Percentiles rank a stretch among this genome's conserved stretches.
Conservation (phyloP, 2,113 vertebrate species). For the Beaufortia kweichowensis region DNA sequence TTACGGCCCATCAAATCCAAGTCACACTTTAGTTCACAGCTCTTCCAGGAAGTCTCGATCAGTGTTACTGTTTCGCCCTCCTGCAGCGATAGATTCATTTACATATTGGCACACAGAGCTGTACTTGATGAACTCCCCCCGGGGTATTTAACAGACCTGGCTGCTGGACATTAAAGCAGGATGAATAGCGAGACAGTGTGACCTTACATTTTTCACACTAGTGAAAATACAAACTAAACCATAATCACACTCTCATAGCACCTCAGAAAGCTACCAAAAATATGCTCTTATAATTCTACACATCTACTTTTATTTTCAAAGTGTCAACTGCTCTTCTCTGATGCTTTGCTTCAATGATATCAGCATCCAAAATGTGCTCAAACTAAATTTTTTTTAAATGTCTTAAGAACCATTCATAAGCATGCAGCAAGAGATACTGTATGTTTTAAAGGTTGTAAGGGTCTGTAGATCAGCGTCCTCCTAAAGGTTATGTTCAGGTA, state of each 20-base stretch:
- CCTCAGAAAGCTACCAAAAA: not conserved
- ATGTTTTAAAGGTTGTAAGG: not conserved
- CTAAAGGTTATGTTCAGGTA: conserved; percentile 21
- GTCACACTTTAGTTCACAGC: conserved; percentile 16
- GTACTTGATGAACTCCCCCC: conserved; percentile 24
- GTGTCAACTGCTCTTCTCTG: not conserved
- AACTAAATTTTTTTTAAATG: not conserved
- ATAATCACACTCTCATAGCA: too few relatives aligned
- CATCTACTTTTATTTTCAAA: not conserved
- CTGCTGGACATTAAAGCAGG: conserved; percentile 5
- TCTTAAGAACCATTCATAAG: not conserved
- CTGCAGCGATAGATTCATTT: conserved; percentile 32
- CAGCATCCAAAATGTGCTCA: not conserved
- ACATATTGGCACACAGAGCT: conserved; percentile 43
- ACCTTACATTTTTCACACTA: conserved; percentile 25
- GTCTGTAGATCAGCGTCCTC: not conserved
- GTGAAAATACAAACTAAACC: not conserved
- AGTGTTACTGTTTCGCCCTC: conserved; percentile 1
- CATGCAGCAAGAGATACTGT: not conserved
- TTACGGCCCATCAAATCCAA: conserved; percentile 17
- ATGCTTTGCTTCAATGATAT: not conserved
- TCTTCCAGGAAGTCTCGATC: conserved; percentile 15
- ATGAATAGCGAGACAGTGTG: not conserved
- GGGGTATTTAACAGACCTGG: conserved; percentile 24
- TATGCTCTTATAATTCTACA: not conserved